Evolutionary conservation across 30 jellyfish, hydroid and myxozoan genomes (phyloP).

Genomic region (Turritopsis dohrnii): DNA sequence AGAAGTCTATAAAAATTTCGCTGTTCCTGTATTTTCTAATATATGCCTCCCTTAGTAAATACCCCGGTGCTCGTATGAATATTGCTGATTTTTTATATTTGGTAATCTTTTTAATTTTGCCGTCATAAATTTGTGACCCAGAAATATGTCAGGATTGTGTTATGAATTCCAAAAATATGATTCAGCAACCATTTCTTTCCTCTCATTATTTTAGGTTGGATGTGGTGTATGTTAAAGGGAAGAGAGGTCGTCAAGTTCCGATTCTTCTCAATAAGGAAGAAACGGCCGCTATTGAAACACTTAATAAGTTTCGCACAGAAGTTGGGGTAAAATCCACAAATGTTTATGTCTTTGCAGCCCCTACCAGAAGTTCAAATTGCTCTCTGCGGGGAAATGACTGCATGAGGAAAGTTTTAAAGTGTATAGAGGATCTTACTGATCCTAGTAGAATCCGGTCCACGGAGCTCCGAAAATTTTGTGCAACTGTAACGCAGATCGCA

Average conservation of each 20-base stretch:
- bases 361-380: conserved; percentile 28
- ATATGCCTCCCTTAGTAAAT: not conserved
- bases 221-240: conserved; percentile 27
- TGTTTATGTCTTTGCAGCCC: conserved; percentile 36
- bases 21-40: not conserved
- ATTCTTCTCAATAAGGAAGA: conserved; percentile 15
- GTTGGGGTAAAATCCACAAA: conserved; percentile 34
- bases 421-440: conserved; percentile 2
- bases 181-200: not conserved
- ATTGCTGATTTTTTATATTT: not conserved
- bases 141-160: not conserved
- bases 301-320: conserved; percentile 9
- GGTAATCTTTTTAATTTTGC: not conserved
- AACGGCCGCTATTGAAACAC: conserved; percentile 30
- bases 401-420: conserved; percentile 20
- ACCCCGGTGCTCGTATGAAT: not conserved
- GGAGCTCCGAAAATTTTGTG: conserved; percentile 19
- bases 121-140: not conserved
- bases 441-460: conserved; percentile 38
- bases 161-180: not conserved
- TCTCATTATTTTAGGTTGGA: conserved; percentile 33
- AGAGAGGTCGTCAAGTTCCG: conserved; percentile 41
- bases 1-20: not conserved
- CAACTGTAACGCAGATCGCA: conserved; percentile 3
- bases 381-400: conserved; percentile 41